phyloP scores from a whole-genome alignment of 2,113 vertebrate species.

The Stigmatopora argus region DNA sequence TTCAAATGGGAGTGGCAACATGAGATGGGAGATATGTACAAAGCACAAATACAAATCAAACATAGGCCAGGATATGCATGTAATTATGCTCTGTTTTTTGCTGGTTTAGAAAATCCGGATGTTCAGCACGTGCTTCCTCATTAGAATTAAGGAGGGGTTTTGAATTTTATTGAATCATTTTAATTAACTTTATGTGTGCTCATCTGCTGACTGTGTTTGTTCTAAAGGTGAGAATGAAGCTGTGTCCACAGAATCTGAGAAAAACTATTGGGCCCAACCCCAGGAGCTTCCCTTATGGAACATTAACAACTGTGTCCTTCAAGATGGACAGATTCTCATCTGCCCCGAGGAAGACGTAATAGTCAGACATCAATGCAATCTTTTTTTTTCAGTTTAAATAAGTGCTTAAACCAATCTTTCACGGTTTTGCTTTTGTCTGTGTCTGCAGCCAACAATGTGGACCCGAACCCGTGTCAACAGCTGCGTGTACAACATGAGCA shows the following conservation, averaged over 20 bases:
- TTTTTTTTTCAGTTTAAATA: background rate
- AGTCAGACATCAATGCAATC: background rate
- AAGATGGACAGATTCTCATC: conserved; percentile 79
- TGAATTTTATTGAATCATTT: background rate
- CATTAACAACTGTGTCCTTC: conserved; percentile 75
- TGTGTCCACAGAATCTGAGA: conserved; percentile 8
- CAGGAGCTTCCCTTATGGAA: conserved; percentile 81
- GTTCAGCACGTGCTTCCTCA: background rate
- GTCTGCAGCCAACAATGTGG: conserved; percentile 56
- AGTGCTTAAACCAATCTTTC: background rate
- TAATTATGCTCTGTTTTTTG: conserved; percentile 3
- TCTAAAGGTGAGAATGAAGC: conserved; percentile 21
- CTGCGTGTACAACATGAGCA: conserved; percentile 58
- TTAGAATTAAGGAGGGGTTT: background rate
- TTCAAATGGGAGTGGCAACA: conserved; percentile 35
- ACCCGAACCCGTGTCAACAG: conserved; percentile 66
- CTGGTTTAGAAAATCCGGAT: background rate
- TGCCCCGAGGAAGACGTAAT: conserved; percentile 80
- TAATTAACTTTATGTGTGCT: conserved; percentile 1
- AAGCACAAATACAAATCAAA: conserved; percentile 25
- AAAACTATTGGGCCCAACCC: conserved; percentile 51
- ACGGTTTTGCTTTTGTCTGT: conserved; percentile 10
- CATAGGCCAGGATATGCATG: conserved; percentile 10
- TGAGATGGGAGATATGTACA: conserved; percentile 33
- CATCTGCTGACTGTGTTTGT: conserved; percentile 18